Evolutionary conservation across 2,888 invertebrate species (phyloP).

Genomic region (Aelia acuminata): DNA sequence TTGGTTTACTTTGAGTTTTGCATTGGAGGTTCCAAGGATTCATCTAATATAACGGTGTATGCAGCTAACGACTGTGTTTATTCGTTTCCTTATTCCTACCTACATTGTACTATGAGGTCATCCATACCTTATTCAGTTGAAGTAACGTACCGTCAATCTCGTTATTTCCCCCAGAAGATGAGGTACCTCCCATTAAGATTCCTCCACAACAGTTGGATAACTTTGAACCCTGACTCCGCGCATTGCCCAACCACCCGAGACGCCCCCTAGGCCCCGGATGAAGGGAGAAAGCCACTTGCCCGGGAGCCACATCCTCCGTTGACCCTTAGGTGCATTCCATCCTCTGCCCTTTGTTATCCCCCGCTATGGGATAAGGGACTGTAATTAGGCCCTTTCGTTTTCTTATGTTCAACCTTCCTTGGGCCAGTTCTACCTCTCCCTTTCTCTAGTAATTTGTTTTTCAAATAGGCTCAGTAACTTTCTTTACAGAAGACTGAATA

Average conservation of each 20-base stretch:
- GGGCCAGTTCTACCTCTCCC: neutral
- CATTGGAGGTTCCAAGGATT: neutral
- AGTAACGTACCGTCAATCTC: neutral
- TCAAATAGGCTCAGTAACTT: slow-evolving; percentile 12
- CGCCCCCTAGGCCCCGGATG: neutral
- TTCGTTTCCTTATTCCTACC: neutral
- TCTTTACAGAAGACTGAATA: neutral
- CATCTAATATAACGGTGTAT: neutral
- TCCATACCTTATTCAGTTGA: neutral
- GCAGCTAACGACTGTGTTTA: neutral
- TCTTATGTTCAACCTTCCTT: neutral
- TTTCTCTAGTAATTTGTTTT: neutral
- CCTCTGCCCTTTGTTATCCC: neutral
- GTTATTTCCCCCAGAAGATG: neutral
- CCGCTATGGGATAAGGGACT: slow-evolving; percentile 33
- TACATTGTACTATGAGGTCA: no score
- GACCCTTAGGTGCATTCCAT: neutral
- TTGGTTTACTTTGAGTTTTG: no score
- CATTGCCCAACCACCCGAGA: neutral
- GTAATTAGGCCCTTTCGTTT: slow-evolving; percentile 45
- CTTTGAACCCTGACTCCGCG: neutral
- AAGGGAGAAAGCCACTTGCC: slow-evolving; percentile 7
- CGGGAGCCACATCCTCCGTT: neutral
- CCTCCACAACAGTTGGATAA: neutral
- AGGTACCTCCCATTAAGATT: neutral